Evolutionary conservation across 2,888 invertebrate species (phyloP).

Genomic region (Acanthosoma haemorrhoidale): DNA sequence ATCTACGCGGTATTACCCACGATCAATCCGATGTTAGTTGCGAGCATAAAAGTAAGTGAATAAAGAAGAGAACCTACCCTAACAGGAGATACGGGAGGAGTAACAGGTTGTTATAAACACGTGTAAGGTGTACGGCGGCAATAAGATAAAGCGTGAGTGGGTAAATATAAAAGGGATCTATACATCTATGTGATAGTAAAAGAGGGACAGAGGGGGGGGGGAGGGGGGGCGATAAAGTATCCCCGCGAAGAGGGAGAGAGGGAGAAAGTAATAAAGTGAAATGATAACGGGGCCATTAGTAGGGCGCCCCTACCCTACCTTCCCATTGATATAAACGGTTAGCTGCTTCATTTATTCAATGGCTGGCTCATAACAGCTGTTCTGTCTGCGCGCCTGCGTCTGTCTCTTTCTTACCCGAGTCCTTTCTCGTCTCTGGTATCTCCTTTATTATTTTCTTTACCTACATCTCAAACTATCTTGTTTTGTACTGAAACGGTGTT

Average conservation of each 20-base stretch:
- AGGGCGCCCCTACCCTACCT: background rate
- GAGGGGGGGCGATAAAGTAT: background rate
- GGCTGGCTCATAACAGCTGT: conserved; percentile 7
- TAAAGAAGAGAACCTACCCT: background rate
- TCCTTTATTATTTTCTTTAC: too few relatives aligned
- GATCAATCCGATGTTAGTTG: too few relatives aligned
- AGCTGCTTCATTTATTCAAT: conserved; percentile 2
- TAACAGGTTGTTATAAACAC: background rate
- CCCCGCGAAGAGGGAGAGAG: background rate
- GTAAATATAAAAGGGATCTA: background rate
- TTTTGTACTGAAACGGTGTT: too few relatives aligned
- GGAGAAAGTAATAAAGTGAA: conserved; percentile 7
- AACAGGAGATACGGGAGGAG: too few relatives aligned
- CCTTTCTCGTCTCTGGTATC: background rate
- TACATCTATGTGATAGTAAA: background rate
- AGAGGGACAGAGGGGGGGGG: background rate
- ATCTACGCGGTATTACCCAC: too few relatives aligned
- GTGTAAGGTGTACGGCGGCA: background rate
- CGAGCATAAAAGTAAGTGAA: background rate
- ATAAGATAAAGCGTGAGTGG: background rate
- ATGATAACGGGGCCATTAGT: conserved; percentile 18
- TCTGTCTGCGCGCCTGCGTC: background rate
- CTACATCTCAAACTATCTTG: too few relatives aligned
- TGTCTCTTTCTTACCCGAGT: background rate
- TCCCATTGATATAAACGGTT: conserved; percentile 20